Percentiles rank a stretch among this genome's conserved stretches.
phyloP scores from a whole-genome alignment of 2,113 vertebrate species.

The Mustelus asterias region DNA sequence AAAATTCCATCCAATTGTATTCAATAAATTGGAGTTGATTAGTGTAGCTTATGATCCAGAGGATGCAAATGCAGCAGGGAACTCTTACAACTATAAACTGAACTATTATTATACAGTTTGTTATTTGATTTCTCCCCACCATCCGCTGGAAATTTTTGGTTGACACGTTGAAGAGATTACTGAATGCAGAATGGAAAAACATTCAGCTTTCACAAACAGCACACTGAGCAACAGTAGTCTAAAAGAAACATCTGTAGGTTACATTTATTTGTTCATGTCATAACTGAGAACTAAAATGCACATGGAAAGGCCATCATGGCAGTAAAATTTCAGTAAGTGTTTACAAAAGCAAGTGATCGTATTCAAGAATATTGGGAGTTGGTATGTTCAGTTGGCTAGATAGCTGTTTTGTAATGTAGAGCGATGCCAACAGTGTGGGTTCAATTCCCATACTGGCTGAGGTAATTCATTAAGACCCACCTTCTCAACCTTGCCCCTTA shows the following conservation, averaged over 20 bases:
- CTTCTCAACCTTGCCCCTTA: too few species aligned
- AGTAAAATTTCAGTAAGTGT: neutral
- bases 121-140: neutral
- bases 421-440: too few species aligned
- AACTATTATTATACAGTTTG: neutral
- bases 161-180: neutral
- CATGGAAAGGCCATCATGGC: neutral
- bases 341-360: neutral
- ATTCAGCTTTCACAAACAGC: neutral
- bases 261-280: neutral
- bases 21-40: neutral
- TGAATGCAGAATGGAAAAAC: neutral
- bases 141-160: neutral
- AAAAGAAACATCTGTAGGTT: neutral
- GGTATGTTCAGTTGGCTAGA: too few species aligned
- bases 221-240: neutral
- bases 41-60: neutral
- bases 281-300: neutral
- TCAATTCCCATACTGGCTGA: too few species aligned
- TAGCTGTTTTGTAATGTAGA: too few species aligned
- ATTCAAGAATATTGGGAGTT: neutral
- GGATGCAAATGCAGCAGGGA: neutral
- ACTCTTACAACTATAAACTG: neutral
- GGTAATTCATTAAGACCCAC: too few species aligned
- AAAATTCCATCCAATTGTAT: neutral